Conservation (phyloP, 2,888 invertebrate genomes). For the Saturnia japonica region DNA sequence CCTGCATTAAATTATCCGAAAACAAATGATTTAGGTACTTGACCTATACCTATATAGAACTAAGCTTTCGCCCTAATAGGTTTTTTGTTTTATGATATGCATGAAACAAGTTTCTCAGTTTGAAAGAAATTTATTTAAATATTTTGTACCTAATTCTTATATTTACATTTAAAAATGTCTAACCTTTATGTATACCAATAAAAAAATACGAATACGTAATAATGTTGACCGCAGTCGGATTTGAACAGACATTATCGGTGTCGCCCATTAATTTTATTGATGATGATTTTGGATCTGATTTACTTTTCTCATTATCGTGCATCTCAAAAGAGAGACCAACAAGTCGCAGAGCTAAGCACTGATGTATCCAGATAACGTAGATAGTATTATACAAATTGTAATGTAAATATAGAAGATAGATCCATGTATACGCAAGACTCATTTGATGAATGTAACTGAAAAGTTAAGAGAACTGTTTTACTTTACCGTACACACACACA, state of each 20-base stretch:
- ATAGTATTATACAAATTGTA: slow-evolving; percentile 84
- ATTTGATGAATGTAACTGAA: slow-evolving; percentile 86
- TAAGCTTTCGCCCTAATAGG: too few species aligned
- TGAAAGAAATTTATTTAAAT: too few species aligned
- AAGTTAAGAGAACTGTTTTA: slow-evolving; percentile 31
- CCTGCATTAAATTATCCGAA: too few species aligned
- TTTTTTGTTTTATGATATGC: too few species aligned
- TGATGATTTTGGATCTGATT: slow-evolving; percentile 43
- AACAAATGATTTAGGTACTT: too few species aligned
- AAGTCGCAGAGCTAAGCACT: slow-evolving; percentile 90
- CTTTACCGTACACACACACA: background rate
- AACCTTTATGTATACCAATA: slow-evolving; percentile 91
- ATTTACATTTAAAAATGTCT: background rate
- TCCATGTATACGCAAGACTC: slow-evolving; percentile 89
- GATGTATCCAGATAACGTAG: slow-evolving; percentile 89
- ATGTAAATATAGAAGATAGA: slow-evolving; percentile 88
- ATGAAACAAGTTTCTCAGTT: too few species aligned
- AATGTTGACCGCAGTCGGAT: slow-evolving; percentile 83
- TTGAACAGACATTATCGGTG: slow-evolving; percentile 46
- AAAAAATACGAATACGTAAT: slow-evolving; percentile 91
- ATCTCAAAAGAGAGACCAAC: slow-evolving; percentile 93
- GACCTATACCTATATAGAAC: too few species aligned
- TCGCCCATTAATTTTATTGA: slow-evolving; percentile 35
- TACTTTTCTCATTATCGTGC: slow-evolving; percentile 44
- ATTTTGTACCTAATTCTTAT: too few species aligned